phyloP scores from a whole-genome alignment of 2,113 vertebrate species.

The Dermatemys mawii region DNA sequence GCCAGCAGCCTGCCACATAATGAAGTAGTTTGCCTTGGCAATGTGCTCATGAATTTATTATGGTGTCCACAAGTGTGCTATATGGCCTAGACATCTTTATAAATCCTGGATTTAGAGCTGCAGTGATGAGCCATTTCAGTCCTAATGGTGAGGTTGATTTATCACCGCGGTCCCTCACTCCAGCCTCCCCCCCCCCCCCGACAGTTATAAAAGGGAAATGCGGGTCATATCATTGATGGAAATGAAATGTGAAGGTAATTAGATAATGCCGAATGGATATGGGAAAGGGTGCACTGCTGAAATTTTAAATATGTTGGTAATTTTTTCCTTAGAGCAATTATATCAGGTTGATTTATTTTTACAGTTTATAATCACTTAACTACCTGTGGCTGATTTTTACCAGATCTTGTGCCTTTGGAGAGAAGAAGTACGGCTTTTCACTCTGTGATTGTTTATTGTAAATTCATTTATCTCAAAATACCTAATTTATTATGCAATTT shows the following conservation, averaged over 20 bases:
- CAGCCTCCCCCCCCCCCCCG: constrained; percentile 79
- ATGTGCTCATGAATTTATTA: constrained; percentile 96
- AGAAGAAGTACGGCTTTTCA: constrained; percentile 76
- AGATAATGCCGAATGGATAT: constrained; percentile 90
- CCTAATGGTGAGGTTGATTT: constrained; percentile 90
- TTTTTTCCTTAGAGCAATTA: constrained; percentile 84
- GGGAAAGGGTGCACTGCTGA: constrained; percentile 79
- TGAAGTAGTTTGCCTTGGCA: constrained; percentile 97
- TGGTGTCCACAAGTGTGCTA: constrained; percentile 94
- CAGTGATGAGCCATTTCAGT: constrained; percentile 84
- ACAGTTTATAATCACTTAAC: constrained; percentile 85
- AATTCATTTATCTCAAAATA: constrained; percentile 72
- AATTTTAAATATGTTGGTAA: constrained; percentile 86
- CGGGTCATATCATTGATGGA: constrained; percentile 92
- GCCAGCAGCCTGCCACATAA: constrained; percentile 91
- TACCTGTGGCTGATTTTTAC: constrained; percentile 84
- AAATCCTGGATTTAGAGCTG: constrained; percentile 90
- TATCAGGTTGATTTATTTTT: constrained; percentile 86
- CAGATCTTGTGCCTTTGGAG: constrained; percentile 79
- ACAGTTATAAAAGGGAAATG: constrained; percentile 84
- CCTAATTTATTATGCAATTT: constrained; percentile 70
- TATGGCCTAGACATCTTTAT: constrained; percentile 93
- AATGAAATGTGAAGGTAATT: constrained; percentile 94
- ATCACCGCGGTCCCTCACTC: constrained; percentile 82
- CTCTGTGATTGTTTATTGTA: constrained; percentile 67